Conservation (phyloP, 2,113 vertebrate species). For the Pteronura brasiliensis region DNA sequence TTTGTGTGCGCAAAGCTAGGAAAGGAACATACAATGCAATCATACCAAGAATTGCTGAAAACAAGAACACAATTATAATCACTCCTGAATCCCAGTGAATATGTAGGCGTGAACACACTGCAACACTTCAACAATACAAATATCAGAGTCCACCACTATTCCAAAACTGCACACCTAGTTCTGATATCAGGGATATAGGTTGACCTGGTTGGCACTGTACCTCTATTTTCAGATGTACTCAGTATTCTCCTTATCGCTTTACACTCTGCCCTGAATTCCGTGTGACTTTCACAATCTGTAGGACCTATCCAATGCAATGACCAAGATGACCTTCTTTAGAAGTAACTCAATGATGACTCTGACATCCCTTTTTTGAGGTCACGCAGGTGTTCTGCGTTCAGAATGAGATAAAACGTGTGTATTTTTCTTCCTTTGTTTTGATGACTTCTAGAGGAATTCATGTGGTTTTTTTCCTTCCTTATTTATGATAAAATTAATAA, state of each 20-base stretch:
- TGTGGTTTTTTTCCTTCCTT: neutral
- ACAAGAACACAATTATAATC: neutral
- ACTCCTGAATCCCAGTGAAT: neutral
- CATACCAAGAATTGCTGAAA: neutral
- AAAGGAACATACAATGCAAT: neutral
- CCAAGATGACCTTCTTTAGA: neutral
- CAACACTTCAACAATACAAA: neutral
- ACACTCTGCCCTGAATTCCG: neutral
- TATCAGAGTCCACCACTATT: neutral
- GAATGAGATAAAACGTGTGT: neutral
- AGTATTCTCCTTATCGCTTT: neutral
- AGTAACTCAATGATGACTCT: neutral
- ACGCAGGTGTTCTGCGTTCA: neutral
- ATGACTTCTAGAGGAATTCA: neutral
- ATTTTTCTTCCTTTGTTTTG: neutral
- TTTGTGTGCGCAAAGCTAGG: neutral
- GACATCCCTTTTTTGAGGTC: neutral
- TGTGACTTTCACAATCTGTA: neutral
- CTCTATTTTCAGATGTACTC: neutral
- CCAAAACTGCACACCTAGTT: neutral
- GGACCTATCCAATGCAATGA: neutral
- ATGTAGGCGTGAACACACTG: neutral
- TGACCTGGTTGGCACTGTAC: neutral
- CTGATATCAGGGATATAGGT: neutral
- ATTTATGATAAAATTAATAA: conserved; percentile 27